Evolutionary conservation across 2,888 invertebrate genomes (phyloP).

Genomic region (Furcula furcula): DNA sequence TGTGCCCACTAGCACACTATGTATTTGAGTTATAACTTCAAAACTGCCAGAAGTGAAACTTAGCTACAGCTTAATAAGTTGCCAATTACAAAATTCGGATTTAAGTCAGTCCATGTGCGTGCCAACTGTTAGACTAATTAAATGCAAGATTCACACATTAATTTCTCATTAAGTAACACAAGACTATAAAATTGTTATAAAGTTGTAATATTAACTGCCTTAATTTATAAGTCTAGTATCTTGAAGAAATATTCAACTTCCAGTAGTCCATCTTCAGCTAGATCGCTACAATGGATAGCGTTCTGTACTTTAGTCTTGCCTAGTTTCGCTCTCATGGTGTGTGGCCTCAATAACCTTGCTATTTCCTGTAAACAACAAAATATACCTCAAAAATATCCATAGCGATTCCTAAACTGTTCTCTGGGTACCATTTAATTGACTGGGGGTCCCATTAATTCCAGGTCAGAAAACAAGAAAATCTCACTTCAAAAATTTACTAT

Average conservation of each 20-base stretch:
- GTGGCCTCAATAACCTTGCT: conserved; percentile 90
- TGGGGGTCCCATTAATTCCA: too few relatives aligned
- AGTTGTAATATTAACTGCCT: conserved; percentile 28
- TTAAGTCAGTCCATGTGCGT: too few relatives aligned
- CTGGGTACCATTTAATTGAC: too few relatives aligned
- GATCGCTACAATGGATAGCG: conserved; percentile 96
- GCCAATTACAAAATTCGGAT: too few relatives aligned
- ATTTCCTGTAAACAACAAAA: conserved; percentile 84
- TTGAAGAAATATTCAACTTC: conserved; percentile 93
- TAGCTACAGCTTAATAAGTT: too few relatives aligned
- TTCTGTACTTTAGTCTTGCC: conserved; percentile 92
- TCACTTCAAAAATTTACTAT: too few relatives aligned
- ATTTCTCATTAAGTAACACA: conserved; percentile 21
- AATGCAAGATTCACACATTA: conserved; percentile 5
- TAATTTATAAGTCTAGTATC: conserved; percentile 77
- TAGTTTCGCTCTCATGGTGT: conserved; percentile 91
- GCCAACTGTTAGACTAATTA: neutral
- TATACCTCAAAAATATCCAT: too few relatives aligned
- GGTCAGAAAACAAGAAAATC: too few relatives aligned
- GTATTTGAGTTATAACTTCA: too few relatives aligned
- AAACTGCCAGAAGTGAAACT: too few relatives aligned
- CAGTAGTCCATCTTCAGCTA: conserved; percentile 91
- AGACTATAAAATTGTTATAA: conserved; percentile 3
- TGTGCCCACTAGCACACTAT: too few relatives aligned
- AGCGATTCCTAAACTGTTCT: too few relatives aligned